Evolutionary conservation across 2,888 invertebrate species (phyloP).

Genomic region (Balanococcus diminutus): DNA sequence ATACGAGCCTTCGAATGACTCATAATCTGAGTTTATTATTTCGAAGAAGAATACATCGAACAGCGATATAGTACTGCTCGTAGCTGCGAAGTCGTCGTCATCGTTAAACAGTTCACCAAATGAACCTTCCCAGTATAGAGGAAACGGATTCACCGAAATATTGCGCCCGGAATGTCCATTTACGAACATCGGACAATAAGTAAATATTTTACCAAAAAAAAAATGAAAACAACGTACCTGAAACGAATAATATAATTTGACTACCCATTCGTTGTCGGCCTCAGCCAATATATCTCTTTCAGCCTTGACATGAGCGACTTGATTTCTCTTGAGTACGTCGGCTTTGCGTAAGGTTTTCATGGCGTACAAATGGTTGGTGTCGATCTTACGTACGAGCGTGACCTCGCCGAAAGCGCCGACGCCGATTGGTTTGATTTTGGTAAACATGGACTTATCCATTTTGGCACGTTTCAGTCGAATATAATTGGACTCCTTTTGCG

Average conservation of each 20-base stretch:
- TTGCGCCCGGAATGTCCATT: too few relatives aligned
- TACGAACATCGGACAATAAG: too few relatives aligned
- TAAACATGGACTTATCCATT: conserved; percentile 99
- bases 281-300: conserved; percentile 98
- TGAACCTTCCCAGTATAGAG: too few relatives aligned
- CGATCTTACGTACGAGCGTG: conserved; percentile 89
- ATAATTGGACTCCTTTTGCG: conserved; percentile 98
- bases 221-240: conserved; percentile 61
- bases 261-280: conserved; percentile 99
- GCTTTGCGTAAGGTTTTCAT: conserved; percentile 98
- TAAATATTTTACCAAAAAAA: too few relatives aligned
- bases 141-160: too few relatives aligned
- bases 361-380: conserved; percentile 94
- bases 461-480: conserved; percentile 95
- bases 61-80: too few relatives aligned
- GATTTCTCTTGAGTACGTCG: conserved; percentile 94
- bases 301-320: conserved; percentile 99
- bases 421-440: conserved; percentile 91
- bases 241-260: conserved; percentile 98
- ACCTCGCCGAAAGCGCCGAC: conserved; percentile 99
- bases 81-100: too few relatives aligned
- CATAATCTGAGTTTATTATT: too few relatives aligned
- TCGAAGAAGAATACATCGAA: too few relatives aligned
- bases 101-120: too few relatives aligned
- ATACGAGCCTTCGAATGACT: too few relatives aligned